Evolutionary conservation across 30 jellyfish, hydroid and myxozoan species (phyloP).

Genomic region (Aurelia coerulea): DNA sequence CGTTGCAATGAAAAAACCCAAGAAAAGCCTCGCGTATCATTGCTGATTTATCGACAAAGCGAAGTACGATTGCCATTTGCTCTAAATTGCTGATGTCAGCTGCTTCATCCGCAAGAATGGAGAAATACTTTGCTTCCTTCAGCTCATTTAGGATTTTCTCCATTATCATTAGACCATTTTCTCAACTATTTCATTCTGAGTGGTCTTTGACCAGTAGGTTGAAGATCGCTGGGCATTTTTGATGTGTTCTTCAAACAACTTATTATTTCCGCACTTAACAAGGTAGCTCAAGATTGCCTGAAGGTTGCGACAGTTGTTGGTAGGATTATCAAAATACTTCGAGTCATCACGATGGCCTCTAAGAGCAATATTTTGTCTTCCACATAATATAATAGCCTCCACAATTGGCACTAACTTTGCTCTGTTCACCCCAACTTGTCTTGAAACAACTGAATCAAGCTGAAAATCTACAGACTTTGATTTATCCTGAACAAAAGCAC

Average conservation of each 20-base stretch:
- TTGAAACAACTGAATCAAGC: neutral
- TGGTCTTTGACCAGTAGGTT: slow-evolving; percentile 66
- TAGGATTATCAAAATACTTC: slow-evolving; percentile 10
- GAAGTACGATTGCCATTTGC: slow-evolving; percentile 44
- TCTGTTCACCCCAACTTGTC: slow-evolving; percentile 21
- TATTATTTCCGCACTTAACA: slow-evolving; percentile 32
- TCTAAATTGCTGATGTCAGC: slow-evolving; percentile 17
- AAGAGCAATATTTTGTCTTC: slow-evolving; percentile 52
- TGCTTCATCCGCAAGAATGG: slow-evolving; percentile 57
- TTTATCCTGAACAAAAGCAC: neutral
- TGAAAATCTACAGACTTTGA: slow-evolving; percentile 9
- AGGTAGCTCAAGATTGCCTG: slow-evolving; percentile 17
- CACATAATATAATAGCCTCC: slow-evolving; percentile 58
- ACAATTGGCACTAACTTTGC: slow-evolving; percentile 44
- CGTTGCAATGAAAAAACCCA: slow-evolving; percentile 71
- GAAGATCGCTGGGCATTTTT: slow-evolving; percentile 33
- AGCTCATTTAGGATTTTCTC: slow-evolving; percentile 21
- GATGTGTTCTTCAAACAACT: slow-evolving; percentile 25
- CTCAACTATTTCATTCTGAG: slow-evolving; percentile 66
- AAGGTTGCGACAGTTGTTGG: slow-evolving; percentile 22
- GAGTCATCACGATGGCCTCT: slow-evolving; percentile 55
- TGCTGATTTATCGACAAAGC: slow-evolving; percentile 37
- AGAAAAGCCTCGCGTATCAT: slow-evolving; percentile 73
- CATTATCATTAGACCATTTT: slow-evolving; percentile 45
- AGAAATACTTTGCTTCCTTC: slow-evolving; percentile 22